Percentiles rank a stretch among this genome's conserved stretches.
Conservation (phyloP, 2,113 vertebrate species). For the Prochilodus magdalenae region DNA sequence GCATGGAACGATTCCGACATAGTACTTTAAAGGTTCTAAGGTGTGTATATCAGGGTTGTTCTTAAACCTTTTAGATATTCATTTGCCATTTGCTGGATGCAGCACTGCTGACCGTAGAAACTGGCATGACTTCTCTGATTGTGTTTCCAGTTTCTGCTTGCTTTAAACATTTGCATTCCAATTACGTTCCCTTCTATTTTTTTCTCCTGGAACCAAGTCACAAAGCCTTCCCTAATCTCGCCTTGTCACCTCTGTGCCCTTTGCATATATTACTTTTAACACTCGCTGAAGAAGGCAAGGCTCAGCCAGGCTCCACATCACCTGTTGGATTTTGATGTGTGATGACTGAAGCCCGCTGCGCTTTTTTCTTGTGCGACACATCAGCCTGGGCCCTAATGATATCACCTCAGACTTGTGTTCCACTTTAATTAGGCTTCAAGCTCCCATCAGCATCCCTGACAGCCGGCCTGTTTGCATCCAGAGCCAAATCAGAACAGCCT, state of each 20-base stretch:
- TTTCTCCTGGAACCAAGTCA: conserved; percentile 19
- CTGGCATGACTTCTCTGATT: conserved; percentile 11
- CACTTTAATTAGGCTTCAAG: background rate
- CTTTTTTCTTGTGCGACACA: conserved; percentile 10
- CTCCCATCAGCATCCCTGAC: background rate
- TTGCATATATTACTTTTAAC: conserved; percentile 25
- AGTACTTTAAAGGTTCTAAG: background rate
- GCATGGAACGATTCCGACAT: background rate
- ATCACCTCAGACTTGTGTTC: background rate
- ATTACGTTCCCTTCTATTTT: conserved; percentile 20
- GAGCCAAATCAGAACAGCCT: background rate
- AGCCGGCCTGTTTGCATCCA: too few relatives aligned
- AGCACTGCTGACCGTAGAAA: background rate
- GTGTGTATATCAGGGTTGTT: background rate
- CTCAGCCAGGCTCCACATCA: background rate
- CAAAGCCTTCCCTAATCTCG: conserved; percentile 32
- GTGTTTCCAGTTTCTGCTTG: conserved; percentile 12
- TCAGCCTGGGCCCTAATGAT: conserved; percentile 1
- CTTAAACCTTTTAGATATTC: background rate
- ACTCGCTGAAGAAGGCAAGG: background rate
- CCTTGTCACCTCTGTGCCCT: conserved; percentile 34
- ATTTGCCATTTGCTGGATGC: background rate
- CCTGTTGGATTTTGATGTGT: conserved; percentile 16
- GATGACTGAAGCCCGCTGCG: conserved; percentile 5
- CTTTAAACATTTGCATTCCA: conserved; percentile 44